Evolutionary conservation across 2,888 invertebrate genomes (phyloP).

Genomic region (Drosophila robusta): DNA sequence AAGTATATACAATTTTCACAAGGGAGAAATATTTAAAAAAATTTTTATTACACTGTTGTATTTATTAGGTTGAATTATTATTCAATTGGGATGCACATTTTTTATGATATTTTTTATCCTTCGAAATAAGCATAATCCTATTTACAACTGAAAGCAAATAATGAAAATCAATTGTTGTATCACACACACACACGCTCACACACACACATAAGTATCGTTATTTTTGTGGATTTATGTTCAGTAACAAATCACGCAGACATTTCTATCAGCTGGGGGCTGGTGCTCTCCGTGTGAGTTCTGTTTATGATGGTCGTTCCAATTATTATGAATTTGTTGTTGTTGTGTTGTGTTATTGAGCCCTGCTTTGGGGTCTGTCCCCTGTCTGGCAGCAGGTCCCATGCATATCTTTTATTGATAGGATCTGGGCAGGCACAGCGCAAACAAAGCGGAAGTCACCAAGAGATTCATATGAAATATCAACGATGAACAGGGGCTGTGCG

Average conservation of each 20-base stretch:
- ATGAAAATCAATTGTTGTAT: constrained; percentile 1
- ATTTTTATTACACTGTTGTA: background rate
- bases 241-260: constrained; percentile 38
- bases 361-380: constrained; percentile 5
- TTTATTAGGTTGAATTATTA: constrained; percentile 7
- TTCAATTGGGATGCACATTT: constrained; percentile 8
- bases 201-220: background rate
- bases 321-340: constrained; percentile 58
- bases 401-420: constrained; percentile 67
- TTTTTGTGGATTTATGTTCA: constrained; percentile 22
- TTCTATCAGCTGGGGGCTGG: constrained; percentile 37
- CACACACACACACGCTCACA: background rate
- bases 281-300: constrained; percentile 8
- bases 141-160: background rate
- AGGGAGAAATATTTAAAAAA: background rate
- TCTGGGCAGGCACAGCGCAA: constrained; percentile 46
- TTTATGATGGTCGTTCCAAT: constrained; percentile 41
- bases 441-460: constrained; percentile 68
- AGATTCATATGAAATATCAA: constrained; percentile 25
- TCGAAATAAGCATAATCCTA: background rate
- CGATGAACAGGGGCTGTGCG: background rate
- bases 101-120: background rate
- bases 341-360: constrained; percentile 11
- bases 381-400: constrained; percentile 16
- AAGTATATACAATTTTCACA: background rate